Evolutionary conservation across 1,140 invertebrate species (phyloP).

Genomic region (Epicauta chinensis): DNA sequence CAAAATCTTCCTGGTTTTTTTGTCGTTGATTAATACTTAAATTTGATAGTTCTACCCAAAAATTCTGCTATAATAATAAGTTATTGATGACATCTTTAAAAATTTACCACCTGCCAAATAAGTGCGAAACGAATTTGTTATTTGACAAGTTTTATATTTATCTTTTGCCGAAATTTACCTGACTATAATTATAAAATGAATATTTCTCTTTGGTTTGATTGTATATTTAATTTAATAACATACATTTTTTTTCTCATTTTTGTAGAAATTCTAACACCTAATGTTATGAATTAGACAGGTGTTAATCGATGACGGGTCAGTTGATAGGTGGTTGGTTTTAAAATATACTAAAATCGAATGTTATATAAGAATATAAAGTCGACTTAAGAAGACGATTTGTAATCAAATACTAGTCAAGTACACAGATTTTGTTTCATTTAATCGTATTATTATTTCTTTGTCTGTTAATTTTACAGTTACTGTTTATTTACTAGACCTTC

Average conservation of each 20-base stretch:
- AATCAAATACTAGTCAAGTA: too few species aligned
- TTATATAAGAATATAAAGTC: too few species aligned
- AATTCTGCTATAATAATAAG: too few species aligned
- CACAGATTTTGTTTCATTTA: too few species aligned
- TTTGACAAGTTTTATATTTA: conserved; percentile 9
- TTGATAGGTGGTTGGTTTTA: neutral
- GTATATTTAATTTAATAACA: conserved; percentile 8
- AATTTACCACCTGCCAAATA: conserved; percentile 6
- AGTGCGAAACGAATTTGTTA: conserved; percentile 11
- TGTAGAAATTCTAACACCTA: conserved; percentile 9
- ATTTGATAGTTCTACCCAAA: too few species aligned
- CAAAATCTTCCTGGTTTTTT: too few species aligned
- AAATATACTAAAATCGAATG: too few species aligned
- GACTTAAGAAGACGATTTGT: too few species aligned
- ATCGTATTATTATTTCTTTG: too few species aligned
- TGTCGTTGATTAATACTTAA: too few species aligned
- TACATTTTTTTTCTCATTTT: conserved; percentile 3
- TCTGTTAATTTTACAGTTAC: too few species aligned
- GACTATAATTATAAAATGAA: neutral
- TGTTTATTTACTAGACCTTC: too few species aligned
- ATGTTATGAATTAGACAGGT: conserved; percentile 15
- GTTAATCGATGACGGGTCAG: conserved; percentile 6
- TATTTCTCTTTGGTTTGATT: conserved; percentile 9
- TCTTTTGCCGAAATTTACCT: conserved; percentile 11
- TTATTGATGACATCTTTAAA: neutral